Base-by-base conservation (phyloP, 2,113 vertebrate genomes). In the Elachura formosa region DNA sequence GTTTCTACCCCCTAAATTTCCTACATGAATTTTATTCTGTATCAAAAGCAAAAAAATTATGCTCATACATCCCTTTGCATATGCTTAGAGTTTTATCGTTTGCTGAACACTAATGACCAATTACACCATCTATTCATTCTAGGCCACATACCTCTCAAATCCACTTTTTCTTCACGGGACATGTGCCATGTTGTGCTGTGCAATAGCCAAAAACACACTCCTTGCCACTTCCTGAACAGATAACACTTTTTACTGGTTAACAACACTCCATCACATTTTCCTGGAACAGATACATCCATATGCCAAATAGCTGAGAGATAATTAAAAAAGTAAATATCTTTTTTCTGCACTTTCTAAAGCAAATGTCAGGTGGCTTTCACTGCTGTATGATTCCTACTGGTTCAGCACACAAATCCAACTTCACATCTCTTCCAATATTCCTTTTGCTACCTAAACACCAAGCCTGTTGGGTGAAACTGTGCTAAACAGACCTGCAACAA, bases 281-380 rank as follows among this genome's bases (percentile, higher is more conserved):
- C 63, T 72, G 33, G 33, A 48, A 64, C 55, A 78, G 83, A 22
- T 24, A 72, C 19, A 86, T 34, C 45, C 64, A 29, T 5, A 17
- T 9, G 78, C n/a, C 28, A 23, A 49, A 20, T 1, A 1, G 41
- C 38, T 69, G 90, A 62, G 2, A 6, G 48, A 79, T 23, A 52
- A 90, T 34, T 93, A 38, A 54, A 49, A 90, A 62, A 69, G 61
- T 72, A 90, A 87, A 91, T 68, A 16, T 58, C 84, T 52, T 63
- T 63, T 38, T 82, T 41, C 46, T 52, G 63, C 43, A 71, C 74
- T 82, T 91, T 45, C 77, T 79, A 94, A 92, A 95, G 77, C 61
- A 95, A 96, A 87, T 91, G 41, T 72, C 80, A 94, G 73, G 69
- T 64, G 69, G 69, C 56, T 89, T 93, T 88, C 49, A 58, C 22